phyloP scores from a whole-genome alignment of 2,888 invertebrate species.

The Allolobophora icterica region DNA sequence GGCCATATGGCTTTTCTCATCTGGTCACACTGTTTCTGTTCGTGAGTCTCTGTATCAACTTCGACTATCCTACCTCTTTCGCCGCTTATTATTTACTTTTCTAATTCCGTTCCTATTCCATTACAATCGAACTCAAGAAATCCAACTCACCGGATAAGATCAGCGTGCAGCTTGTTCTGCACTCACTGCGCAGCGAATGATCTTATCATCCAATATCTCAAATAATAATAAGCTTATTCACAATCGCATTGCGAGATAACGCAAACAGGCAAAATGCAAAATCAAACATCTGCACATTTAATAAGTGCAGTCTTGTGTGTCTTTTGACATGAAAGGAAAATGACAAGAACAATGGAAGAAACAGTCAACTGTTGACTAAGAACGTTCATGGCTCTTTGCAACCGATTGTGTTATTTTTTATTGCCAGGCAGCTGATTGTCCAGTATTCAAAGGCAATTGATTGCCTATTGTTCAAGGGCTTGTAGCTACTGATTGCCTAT shows the following conservation, averaged over 20 bases:
- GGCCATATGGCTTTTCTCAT: too few species aligned
- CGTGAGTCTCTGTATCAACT: not conserved
- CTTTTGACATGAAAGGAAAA: not conserved
- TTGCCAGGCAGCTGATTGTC: not conserved
- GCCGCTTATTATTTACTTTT: not conserved
- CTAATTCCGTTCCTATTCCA: not conserved
- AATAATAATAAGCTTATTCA: not conserved
- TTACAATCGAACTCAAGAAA: not conserved
- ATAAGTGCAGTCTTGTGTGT: not conserved
- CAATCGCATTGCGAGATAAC: not conserved
- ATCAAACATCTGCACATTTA: not conserved
- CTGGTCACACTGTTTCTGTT: not conserved
- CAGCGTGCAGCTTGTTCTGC: not conserved
- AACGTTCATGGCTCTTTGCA: not conserved
- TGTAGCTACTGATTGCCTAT: too few species aligned
- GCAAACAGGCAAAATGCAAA: not conserved
- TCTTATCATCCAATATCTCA: not conserved
- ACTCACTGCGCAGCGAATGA: not conserved
- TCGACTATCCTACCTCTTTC: not conserved
- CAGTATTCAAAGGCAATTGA: not conserved
- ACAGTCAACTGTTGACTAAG: not conserved
- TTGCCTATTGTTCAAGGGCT: too few species aligned
- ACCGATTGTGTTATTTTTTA: not conserved
- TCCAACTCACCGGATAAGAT: not conserved
- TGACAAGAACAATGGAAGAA: not conserved